Base-by-base conservation (phyloP, 2,797 vertebrate species). In the Gallinago solitaria region DNA sequence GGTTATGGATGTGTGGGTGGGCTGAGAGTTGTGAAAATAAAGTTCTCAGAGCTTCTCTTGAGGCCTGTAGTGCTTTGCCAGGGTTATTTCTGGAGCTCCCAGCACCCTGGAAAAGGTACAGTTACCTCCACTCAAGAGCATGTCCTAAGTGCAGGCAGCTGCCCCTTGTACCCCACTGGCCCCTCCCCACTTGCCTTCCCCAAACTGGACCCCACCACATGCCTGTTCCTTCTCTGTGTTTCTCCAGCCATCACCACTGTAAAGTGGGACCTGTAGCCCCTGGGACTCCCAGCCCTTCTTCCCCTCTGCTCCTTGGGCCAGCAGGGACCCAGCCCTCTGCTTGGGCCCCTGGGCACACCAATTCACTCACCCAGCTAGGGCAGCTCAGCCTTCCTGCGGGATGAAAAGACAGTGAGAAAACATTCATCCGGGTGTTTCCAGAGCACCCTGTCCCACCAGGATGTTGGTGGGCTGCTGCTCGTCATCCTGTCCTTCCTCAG, bases 11-110 rank as follows among this genome's bases (percentile, higher is more conserved):
- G 16, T 25, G 14, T n/a, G 24, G 20, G 20, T 74, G 51, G 32
- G 53, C 57, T 68, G 54, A 4, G 16, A 57, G 63, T 39, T 87
- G 33, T 84, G 63, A 69, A 41, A 97, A 95, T 96, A 95, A 97
- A 97, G 50, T 77, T 30, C 51, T 92, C 43, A 15, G 75, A 87
- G 32, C 43, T 90, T 35, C n/a, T 74, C 32, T 9, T 9, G 23
- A 93, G 59, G 43, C 48, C 56, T 2, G 0, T 18, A 20, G 61
- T 71, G 30, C 25, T 89, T 88, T 82, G 32, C n/a, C 39, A 19
- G 35, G 30, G 23, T 88, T 47, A 11, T 90, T 88, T 91, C 43
- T 84, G 65, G 57, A 71, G 57, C 4, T 3, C 14, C 5, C 9
- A 48, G 16, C 16, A 57, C 5, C 12, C 39, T 45, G n/a, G n/a